Evolutionary conservation across 23 tunicate species (phyloP).

Genomic region (Halocynthia aurantium): DNA sequence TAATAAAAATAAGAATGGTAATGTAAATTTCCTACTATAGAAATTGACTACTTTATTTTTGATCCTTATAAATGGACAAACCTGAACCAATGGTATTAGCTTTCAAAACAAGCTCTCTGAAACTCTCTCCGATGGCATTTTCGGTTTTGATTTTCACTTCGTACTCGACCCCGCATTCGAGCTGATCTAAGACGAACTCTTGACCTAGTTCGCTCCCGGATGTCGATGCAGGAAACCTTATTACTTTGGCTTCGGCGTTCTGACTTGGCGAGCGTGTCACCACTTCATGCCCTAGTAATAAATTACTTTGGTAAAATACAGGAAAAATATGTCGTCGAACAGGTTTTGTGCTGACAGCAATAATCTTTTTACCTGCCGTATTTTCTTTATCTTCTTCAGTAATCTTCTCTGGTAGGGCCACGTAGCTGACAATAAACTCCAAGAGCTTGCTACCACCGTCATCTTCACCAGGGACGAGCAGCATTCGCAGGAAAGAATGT

Average conservation of each 20-base stretch:
- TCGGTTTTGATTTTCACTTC: constrained; percentile 14
- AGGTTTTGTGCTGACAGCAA: neutral
- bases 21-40: neutral
- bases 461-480: constrained; percentile 7
- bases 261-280: neutral
- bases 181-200: constrained; percentile 15
- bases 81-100: constrained; percentile 33
- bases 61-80: neutral
- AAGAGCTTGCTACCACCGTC: constrained; percentile 13
- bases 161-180: constrained; percentile 36
- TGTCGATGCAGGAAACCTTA: constrained; percentile 5
- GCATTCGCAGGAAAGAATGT: constrained; percentile 18
- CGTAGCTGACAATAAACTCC: neutral
- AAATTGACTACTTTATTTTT: neutral
- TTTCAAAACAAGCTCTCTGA: neutral
- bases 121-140: constrained; percentile 29
- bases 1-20: neutral
- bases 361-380: too few species aligned
- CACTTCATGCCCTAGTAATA: neutral
- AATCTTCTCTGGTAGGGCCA: too few species aligned
- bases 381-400: too few species aligned
- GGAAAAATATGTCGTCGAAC: neutral
- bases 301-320: neutral
- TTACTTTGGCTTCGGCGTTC: too few species aligned
- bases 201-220: constrained; percentile 7